Base-by-base conservation (phyloP, 1,140 invertebrate species). In the Leptinotarsa lineolata region DNA sequence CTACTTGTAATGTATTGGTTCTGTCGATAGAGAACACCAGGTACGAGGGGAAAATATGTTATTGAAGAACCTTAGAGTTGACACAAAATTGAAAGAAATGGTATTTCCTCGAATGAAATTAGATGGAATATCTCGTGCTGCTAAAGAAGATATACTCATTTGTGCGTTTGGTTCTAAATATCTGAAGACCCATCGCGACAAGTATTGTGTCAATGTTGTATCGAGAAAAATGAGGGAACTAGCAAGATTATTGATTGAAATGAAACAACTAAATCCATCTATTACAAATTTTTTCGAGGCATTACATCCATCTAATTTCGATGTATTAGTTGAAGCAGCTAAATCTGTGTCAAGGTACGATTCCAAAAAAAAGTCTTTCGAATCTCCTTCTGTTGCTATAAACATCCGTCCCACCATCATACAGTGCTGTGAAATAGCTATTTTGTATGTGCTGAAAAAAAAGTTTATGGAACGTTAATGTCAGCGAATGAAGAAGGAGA, bases 181-280 rank as follows among this genome's bases (percentile, higher is more conserved):
- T 30, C 44, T 76, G 39, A 75, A 78, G 18, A 70, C 39, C 4
- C 75, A 78, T 24, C 59, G 77, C 59, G 77, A 76, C 12, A 74
- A 77, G 68, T 74, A 77, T 59, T 75, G 72, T 24, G 67, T 76
- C 16, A 70, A 70, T 70, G 74, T 77, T 20, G 39, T 45, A 15
- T 70, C 66, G 0, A 73, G 74, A 59, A 79, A 79, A 68, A 79
- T 78, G 72, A 76, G 76, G 54, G 78, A 79, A 66, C 61, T 79
- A 8, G 54, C 76, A 16, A 79, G 72, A 74, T 24, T 79, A 21
- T 61, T 77, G n/a, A 13, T 73, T 16, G 74, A 72, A 71, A 16
- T 78, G 20, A 78, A 73, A 72, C 66, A 74, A 65, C 70, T 22
- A 64, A 77, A 18, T 16, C 68, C 5, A 24, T n/a, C 6, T 72